Evolutionary conservation across 2,797 vertebrate genomes (phyloP).

Genomic region (Morelia viridis): DNA sequence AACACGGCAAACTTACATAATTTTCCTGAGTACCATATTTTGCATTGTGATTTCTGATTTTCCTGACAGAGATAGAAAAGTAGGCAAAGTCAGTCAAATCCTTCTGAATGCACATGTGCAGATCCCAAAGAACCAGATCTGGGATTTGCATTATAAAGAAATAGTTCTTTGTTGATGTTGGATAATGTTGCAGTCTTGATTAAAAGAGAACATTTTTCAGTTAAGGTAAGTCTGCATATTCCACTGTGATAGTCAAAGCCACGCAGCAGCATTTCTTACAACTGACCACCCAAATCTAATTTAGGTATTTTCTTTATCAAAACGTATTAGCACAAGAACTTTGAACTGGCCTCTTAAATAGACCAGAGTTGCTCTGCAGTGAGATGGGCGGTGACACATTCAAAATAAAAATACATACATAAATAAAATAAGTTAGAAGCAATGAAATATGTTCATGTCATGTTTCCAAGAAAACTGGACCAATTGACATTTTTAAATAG

Average conservation of each 20-base stretch:
- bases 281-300: neutral
- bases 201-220: neutral
- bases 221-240: neutral
- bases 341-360: neutral
- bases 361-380: neutral
- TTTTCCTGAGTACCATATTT: conserved; percentile 66
- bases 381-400: no score
- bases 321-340: neutral
- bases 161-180: neutral
- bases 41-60: conserved; percentile 63
- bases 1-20: conserved; percentile 64
- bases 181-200: neutral
- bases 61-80: conserved; percentile 64
- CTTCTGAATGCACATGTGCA: neutral
- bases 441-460: no score
- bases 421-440: no score
- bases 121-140: conserved; percentile 8
- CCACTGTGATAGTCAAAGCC: neutral
- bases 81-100: conserved; percentile 51
- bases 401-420: no score
- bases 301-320: neutral
- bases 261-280: neutral
- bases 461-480: neutral
- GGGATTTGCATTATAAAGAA: neutral
- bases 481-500: neutral